Evolutionary conservation across 2,113 vertebrate species (phyloP).

Genomic region (Pollachius pollachius): DNA sequence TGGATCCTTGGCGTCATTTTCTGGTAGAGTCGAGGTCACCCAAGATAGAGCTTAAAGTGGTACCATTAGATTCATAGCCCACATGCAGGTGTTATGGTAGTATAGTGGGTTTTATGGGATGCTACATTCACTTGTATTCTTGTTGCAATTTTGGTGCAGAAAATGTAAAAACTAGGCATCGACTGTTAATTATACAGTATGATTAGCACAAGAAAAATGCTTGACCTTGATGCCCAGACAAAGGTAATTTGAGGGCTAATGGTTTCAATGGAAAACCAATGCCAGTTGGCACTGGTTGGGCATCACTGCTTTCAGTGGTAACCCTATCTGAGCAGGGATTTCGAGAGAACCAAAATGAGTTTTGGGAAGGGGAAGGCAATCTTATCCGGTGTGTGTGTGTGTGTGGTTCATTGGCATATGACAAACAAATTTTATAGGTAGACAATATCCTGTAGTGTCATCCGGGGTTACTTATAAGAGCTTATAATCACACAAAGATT

Average conservation of each 20-base stretch:
- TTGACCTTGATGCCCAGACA: constrained; percentile 39
- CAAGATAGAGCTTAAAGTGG: constrained; percentile 12
- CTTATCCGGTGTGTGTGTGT: constrained; percentile 14
- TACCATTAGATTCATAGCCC: not conserved
- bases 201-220: constrained; percentile 17
- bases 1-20: not conserved
- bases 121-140: not conserved
- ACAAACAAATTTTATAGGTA: no score
- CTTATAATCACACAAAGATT: no score
- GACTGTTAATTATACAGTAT: not conserved
- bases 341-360: constrained; percentile 24
- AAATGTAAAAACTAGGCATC: not conserved
- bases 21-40: constrained; percentile 21
- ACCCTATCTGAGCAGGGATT: constrained; percentile 45
- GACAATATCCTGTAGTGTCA: no score
- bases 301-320: constrained; percentile 41
- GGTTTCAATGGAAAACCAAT: constrained; percentile 33
- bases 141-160: no score
- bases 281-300: constrained; percentile 44
- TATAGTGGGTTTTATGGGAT: not conserved
- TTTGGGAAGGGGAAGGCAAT: constrained; percentile 53
- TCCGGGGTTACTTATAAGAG: no score
- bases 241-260: constrained; percentile 28
- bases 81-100: not conserved
- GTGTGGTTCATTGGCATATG: not conserved